Conservation (phyloP, 2,888 invertebrate genomes). For the Sinohyriopsis cumingii region DNA sequence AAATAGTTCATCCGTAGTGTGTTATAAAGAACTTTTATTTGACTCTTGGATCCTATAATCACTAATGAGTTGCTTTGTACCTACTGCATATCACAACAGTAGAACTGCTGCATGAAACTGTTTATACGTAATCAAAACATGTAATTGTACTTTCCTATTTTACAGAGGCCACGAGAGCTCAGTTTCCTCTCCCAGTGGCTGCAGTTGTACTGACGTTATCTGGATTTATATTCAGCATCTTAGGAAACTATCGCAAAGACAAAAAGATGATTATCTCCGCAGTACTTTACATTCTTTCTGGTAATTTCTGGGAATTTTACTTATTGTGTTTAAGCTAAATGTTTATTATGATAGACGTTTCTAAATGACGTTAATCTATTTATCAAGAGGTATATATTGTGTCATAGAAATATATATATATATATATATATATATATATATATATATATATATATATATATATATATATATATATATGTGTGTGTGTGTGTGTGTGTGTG, state of each 20-base stretch:
- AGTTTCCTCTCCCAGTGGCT: conserved; percentile 50
- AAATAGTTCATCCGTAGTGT: too few species aligned
- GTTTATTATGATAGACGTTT: too few species aligned
- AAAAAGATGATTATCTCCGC: conserved; percentile 53
- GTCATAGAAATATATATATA: too few species aligned
- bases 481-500: too few species aligned
- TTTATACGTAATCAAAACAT: background rate
- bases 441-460: too few species aligned
- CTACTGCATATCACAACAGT: background rate
- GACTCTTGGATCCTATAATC: too few species aligned
- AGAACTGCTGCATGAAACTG: background rate
- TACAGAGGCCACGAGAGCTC: conserved; percentile 53
- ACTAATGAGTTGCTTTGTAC: background rate
- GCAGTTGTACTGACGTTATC: conserved; percentile 48
- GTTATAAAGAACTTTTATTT: too few species aligned
- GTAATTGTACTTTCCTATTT: background rate
- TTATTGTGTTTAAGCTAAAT: background rate
- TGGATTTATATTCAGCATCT: conserved; percentile 48
- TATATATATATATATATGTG: too few species aligned
- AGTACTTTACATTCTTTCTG: conserved; percentile 58
- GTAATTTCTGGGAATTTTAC: conserved; percentile 21
- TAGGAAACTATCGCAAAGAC: conserved; percentile 52
- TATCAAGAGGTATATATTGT: too few species aligned
- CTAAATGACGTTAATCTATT: too few species aligned
- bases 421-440: too few species aligned